Evolutionary conservation across 2,888 invertebrate species (phyloP), one percentile per base, ranked within the genome.

Genomic region (Xylota segnis): DNA sequence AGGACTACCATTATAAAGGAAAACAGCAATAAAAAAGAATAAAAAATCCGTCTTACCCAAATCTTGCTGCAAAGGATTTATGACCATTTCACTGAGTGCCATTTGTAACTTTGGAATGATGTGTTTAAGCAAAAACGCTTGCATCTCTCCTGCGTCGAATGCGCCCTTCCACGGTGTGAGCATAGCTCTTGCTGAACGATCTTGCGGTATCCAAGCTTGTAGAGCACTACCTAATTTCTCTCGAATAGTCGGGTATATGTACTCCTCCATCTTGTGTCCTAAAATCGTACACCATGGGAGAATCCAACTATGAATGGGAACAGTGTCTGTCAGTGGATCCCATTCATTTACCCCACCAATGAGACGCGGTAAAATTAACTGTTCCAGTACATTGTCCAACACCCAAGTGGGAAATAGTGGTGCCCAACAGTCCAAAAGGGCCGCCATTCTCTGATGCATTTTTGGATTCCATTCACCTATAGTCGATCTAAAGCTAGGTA

Each of bases 241-340:
- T 54, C 99, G 94, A 89, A 99, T 98, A 52, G 96, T 95, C 0
- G 98, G 97, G 93, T 98, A 98, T 40, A 98, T 95, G 0, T 93
- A 92, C 0, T 91, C 91, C 75, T 91, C 91, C 90, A 92, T 89
- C 87, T 91, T 92, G 32, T 90, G 92, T 93, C 97, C 96, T 90
- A 98, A 94, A 6, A 97, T 92, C 0, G 96, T 96, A 81, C 98
- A 95, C 99, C 99, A 99, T 0, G 99, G 99, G 91, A 98, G 96
- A 83, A 99, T 95, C 99, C 99, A 99, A 4, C 96, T 95, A 92
- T 99, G 99, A 88, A 99, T 96, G 12, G 99, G 99, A 87, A 98
- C 95, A 0, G 97, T 97, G 91, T 99, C 99, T 0, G 96, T 96
- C 1, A 98, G 94, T 0, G 99, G 99, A 93, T 99, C 97, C 99